These are phyloP conservation scores for Channa maculata DNA, from an alignment of 2,113 vertebrate genomes.

Conservation along the genomic window DNA sequence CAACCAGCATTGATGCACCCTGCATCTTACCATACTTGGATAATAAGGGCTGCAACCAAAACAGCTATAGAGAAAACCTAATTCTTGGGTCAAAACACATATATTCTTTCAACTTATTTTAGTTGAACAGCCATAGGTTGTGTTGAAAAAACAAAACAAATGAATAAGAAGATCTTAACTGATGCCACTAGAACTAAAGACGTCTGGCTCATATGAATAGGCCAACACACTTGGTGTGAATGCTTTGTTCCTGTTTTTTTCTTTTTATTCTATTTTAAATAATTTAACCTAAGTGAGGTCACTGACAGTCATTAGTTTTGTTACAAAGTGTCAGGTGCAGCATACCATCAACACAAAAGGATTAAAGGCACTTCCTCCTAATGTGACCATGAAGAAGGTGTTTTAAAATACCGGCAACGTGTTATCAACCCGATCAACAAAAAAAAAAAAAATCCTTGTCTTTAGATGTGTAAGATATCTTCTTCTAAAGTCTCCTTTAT, in stretches of 20 bases:
- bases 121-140: background rate
- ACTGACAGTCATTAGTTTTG: too few species aligned
- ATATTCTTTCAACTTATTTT: background rate
- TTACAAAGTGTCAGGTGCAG: too few species aligned
- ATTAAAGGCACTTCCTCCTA: background rate
- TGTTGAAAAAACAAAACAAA: constrained; percentile 3
- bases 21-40: background rate
- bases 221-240: constrained; percentile 12
- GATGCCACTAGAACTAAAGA: background rate
- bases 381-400: constrained; percentile 1
- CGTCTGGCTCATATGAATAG: constrained; percentile 24
- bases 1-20: background rate
- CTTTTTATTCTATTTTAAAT: background rate
- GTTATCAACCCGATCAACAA: background rate
- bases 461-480: background rate
- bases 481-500: background rate
- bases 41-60: constrained; percentile 6
- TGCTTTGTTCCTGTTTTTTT: background rate
- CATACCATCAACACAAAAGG: too few species aligned
- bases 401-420: background rate
- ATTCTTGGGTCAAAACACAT: background rate
- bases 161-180: too few species aligned
- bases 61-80: background rate
- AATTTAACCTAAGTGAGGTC: too few species aligned
- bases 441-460: background rate